phyloP scores from a whole-genome alignment of 2,888 invertebrate species.

The Spisula subtruncata region DNA sequence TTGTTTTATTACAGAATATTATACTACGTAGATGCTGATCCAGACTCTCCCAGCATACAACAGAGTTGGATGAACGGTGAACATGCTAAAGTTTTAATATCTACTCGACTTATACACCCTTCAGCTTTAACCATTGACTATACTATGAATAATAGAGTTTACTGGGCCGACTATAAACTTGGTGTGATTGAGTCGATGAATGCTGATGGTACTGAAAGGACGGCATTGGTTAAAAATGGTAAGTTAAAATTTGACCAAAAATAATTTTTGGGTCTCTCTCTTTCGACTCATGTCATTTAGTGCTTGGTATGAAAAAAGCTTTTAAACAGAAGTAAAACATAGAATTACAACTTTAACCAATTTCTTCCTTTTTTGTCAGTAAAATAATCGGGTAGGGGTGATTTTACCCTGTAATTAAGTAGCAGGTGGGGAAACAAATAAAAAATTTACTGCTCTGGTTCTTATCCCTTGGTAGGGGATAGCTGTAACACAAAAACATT shows the following conservation, averaged over 20 bases:
- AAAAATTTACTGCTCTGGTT: too few relatives aligned
- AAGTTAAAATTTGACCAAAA: background rate
- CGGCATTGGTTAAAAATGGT: conserved; percentile 71
- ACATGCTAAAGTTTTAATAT: conserved; percentile 93
- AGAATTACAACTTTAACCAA: too few relatives aligned
- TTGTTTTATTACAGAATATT: conserved; percentile 90
- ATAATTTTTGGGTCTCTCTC: too few relatives aligned
- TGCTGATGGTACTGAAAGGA: conserved; percentile 85
- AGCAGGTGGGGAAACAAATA: too few relatives aligned
- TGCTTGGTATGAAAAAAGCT: too few relatives aligned
- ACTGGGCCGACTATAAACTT: conserved; percentile 97
- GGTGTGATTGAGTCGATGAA: conserved; percentile 86
- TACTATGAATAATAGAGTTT: conserved; percentile 92
- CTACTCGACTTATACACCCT: conserved; percentile 92
- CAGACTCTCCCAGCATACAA: conserved; percentile 95
- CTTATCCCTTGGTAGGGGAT: too few relatives aligned
- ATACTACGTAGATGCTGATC: conserved; percentile 98
- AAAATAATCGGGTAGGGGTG: too few relatives aligned
- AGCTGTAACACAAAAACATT: too few relatives aligned
- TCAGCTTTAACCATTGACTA: conserved; percentile 96
- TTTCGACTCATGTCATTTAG: too few relatives aligned
- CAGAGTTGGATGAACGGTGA: conserved; percentile 99
- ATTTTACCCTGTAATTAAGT: too few relatives aligned
- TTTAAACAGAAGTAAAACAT: too few relatives aligned
- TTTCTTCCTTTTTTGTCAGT: too few relatives aligned